phyloP scores from a whole-genome alignment of 92 coral and sea anemone genomes.

The Actinernus sp. region DNA sequence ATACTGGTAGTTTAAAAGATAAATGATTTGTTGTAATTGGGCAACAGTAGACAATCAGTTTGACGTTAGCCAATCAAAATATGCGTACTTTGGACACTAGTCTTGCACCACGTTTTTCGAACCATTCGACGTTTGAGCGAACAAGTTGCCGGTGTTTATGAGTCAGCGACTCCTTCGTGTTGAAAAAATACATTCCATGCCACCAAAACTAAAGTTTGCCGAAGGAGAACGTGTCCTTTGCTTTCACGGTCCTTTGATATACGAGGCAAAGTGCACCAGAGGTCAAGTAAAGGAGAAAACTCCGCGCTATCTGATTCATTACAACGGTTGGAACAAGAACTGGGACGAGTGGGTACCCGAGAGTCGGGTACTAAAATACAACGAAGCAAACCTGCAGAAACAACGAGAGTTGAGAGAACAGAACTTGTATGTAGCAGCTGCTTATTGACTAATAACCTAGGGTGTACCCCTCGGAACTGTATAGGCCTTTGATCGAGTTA shows the following conservation, averaged over 20 bases:
- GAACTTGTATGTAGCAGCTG: constrained; percentile 84
- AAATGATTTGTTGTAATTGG: constrained; percentile 2
- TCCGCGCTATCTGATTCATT: constrained; percentile 93
- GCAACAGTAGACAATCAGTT: neutral
- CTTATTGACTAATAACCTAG: no score
- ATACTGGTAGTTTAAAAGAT: neutral
- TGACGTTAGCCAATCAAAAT: constrained; percentile 28
- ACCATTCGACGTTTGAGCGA: constrained; percentile 32
- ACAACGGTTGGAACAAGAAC: constrained; percentile 99
- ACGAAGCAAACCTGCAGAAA: constrained; percentile 92
- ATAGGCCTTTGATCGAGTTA: no score
- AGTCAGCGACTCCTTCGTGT: constrained; percentile 45
- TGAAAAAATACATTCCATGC: constrained; percentile 52
- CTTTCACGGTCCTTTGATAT: constrained; percentile 95
- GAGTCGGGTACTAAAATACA: constrained; percentile 91
- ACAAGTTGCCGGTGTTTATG: constrained; percentile 38
- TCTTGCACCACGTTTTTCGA: constrained; percentile 61
- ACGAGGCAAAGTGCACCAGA: constrained; percentile 98
- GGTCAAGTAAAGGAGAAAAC: constrained; percentile 96
- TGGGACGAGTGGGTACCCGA: constrained; percentile 99
- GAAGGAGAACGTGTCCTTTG: constrained; percentile 99
- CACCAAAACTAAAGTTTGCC: constrained; percentile 94
- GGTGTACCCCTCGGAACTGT: no score
- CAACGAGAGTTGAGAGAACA: constrained; percentile 95
- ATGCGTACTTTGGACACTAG: constrained; percentile 8